Evolutionary conservation across 2,888 invertebrate species (phyloP).

Genomic region (Cosmopolites sordidus): DNA sequence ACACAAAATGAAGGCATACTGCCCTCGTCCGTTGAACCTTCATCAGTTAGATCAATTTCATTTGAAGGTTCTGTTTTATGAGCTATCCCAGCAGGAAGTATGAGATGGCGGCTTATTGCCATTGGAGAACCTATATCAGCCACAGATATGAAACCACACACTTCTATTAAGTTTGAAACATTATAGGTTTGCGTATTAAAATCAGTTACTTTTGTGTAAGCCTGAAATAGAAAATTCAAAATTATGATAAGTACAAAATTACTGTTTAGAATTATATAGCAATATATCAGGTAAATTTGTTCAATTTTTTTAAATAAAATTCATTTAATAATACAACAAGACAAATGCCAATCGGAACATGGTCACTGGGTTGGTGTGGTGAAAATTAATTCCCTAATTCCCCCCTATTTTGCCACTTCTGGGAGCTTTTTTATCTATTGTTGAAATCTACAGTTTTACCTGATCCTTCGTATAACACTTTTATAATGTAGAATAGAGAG

Average conservation of each 20-base stretch:
- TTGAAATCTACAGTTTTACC: too few relatives aligned
- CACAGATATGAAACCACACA: constrained; percentile 85
- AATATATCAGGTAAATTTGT: too few relatives aligned
- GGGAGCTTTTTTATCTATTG: too few relatives aligned
- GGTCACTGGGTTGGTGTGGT: too few relatives aligned
- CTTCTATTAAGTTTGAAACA: constrained; percentile 70
- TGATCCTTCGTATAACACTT: too few relatives aligned
- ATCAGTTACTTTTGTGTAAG: constrained; percentile 56
- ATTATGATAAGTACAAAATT: not conserved
- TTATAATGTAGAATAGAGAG: too few relatives aligned
- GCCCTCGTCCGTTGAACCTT: constrained; percentile 65
- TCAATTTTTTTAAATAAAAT: too few relatives aligned
- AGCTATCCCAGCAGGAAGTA: constrained; percentile 64
- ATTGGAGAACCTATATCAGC: constrained; percentile 88
- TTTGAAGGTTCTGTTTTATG: constrained; percentile 30
- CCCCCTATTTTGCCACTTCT: too few relatives aligned
- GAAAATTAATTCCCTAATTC: too few relatives aligned
- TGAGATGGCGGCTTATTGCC: constrained; percentile 83
- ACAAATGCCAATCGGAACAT: too few relatives aligned
- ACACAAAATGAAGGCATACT: constrained; percentile 88
- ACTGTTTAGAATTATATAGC: too few relatives aligned
- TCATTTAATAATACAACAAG: too few relatives aligned
- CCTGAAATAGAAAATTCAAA: constrained; percentile 43
- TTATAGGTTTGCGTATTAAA: constrained; percentile 60
- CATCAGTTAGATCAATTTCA: constrained; percentile 44